A percentile compares a stretch with the other conserved stretches of the same genome.
Conservation (phyloP, 2,113 vertebrate genomes). For the Otolemur garnettii region DNA sequence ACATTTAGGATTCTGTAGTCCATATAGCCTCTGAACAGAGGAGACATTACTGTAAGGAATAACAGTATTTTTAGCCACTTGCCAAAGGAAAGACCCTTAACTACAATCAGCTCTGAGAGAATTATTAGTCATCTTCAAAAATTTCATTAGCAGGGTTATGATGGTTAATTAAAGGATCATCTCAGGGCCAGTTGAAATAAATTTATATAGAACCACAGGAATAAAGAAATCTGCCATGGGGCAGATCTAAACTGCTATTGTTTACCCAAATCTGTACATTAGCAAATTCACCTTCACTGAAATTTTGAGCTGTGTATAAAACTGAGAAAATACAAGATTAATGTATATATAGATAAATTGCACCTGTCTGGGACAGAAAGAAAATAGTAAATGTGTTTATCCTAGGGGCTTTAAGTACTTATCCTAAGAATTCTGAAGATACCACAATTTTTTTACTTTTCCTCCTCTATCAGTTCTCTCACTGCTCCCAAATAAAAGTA, state of each 20-base stretch:
- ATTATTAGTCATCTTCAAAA: constrained; percentile 56
- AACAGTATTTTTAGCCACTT: constrained; percentile 36
- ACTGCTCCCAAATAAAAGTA: constrained; percentile 4
- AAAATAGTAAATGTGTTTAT: background rate
- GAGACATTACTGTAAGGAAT: background rate
- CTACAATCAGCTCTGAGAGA: constrained; percentile 56
- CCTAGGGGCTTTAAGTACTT: background rate
- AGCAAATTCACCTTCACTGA: background rate
- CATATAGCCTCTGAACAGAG: background rate
- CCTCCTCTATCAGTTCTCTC: background rate
- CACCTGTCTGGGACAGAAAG: background rate
- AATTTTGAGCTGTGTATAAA: constrained; percentile 34
- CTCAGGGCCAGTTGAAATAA: constrained; percentile 26
- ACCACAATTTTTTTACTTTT: background rate
- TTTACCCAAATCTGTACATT: background rate
- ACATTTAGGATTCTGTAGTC: background rate
- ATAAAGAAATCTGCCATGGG: constrained; percentile 30
- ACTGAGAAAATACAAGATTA: background rate
- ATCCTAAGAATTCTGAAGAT: constrained; percentile 19
- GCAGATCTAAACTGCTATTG: background rate
- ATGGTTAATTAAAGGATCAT: constrained; percentile 15
- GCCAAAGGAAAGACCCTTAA: constrained; percentile 50
- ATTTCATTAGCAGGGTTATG: constrained; percentile 36
- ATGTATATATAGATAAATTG: background rate
- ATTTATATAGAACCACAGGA: background rate